Evolutionary conservation across 2,113 vertebrate genomes (phyloP), one percentile per base, ranked within the genome.

Genomic region (Hypomesus transpacificus): DNA sequence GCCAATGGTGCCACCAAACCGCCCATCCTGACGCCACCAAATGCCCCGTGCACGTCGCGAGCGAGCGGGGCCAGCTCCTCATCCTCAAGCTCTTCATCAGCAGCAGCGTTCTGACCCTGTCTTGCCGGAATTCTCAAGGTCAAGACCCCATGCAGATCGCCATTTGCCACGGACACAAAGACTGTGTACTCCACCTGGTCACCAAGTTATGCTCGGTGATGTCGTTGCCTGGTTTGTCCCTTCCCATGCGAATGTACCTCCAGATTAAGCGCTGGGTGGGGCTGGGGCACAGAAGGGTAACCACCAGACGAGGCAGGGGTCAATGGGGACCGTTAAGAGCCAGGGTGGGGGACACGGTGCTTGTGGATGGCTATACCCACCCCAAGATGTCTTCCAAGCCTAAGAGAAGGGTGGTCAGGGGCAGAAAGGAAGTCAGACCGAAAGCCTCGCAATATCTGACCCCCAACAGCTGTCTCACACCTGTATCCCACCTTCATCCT

Each of bases 81-180:
- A 80, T 92, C 68, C 84, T 93, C 60, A 93, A 92, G 79, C 83
- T 92, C 16, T 93, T 95, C 72, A 77, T 93, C 65, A 85, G 79
- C 59, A 85, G 68, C 56, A 92, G 80, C 4, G 73, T 86, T 53
- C 68, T 89, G 69, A 88, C 80, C 58, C 75, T 95, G 62, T 80
- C 82, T 65, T 92, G 91, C 69, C 76, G 8, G 68, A 84, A 91
- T 14, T 80, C 88, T 1, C 50, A n/a, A 0, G 90, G 89, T 5
- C 80, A 73, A 0, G 88, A 81, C 21, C 88, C 91, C 2, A 80
- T 92, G 68, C 82, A 80, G 77, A 75, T 94, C 4, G 86, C 90
- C 0, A 74, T 88, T 66, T 81, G 80, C 31, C 59, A 83, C 57
- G 66, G 80, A 34, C 88, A 86, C 69, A 85, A 82, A 56, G 89